Conservation (phyloP, 1,140 invertebrate species). For the Onthophagus taurus region DNA sequence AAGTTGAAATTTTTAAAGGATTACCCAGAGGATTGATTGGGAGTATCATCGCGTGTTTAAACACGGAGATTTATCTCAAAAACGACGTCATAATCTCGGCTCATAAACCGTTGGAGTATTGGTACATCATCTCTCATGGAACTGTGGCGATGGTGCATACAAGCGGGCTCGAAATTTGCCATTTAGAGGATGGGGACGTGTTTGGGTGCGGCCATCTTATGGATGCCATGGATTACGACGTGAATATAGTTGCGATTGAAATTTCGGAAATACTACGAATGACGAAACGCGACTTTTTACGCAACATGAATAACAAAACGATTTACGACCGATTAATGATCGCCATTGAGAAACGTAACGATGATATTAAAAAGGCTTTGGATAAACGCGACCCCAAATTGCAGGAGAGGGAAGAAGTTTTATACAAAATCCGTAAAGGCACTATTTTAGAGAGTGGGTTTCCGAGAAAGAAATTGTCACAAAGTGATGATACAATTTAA, state of each 20-base stretch:
- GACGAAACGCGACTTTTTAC: conserved; percentile 11
- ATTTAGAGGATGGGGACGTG: conserved; percentile 18
- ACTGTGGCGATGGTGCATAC: conserved; percentile 42
- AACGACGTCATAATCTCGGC: conserved; percentile 43
- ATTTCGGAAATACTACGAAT: conserved; percentile 17
- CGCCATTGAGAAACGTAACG: not conserved
- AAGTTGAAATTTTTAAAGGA: conserved; percentile 39
- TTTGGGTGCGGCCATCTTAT: conserved; percentile 15
- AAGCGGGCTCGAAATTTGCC: conserved; percentile 32
- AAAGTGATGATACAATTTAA: not conserved
- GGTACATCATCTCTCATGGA: conserved; percentile 43
- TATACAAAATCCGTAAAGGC: conserved; percentile 10
- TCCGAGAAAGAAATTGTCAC: not conserved
- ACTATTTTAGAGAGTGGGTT: conserved; percentile 10
- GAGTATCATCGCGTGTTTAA: conserved; percentile 36
- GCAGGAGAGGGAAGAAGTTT: conserved; percentile 5
- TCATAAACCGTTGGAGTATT: conserved; percentile 35
- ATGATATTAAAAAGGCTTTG: not conserved
- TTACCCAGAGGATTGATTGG: conserved; percentile 34
- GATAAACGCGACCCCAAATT: not conserved
- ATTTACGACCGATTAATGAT: not conserved
- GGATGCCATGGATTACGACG: not conserved
- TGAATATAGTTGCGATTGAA: conserved; percentile 15
- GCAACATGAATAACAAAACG: conserved; percentile 1
- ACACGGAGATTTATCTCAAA: conserved; percentile 40